phyloP scores from a whole-genome alignment of 2,797 vertebrate species.

The Callimico goeldii region DNA sequence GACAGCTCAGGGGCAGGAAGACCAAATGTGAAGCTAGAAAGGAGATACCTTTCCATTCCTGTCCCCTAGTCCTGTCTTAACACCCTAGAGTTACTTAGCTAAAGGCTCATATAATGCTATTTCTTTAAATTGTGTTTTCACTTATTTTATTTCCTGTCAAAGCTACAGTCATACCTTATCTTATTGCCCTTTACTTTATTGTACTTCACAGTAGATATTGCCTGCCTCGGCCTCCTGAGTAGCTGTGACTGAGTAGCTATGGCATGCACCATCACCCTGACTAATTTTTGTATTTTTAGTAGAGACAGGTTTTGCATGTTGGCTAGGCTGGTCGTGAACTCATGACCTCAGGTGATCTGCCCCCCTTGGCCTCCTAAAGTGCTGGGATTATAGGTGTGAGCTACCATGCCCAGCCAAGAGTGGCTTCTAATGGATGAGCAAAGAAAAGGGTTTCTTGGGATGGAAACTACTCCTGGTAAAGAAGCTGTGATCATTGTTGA shows the following conservation, averaged over 20 bases:
- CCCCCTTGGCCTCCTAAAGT: neutral
- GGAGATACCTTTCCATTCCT: neutral
- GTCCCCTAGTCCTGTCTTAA: neutral
- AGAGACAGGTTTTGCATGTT: neutral
- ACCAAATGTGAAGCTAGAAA: neutral
- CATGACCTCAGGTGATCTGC: neutral
- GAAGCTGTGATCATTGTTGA: neutral
- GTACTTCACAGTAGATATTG: neutral
- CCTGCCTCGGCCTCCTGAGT: neutral
- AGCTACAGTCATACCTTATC: neutral
- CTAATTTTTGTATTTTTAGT: neutral
- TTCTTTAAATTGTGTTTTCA: slow-evolving; percentile 49
- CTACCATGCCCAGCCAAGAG: neutral
- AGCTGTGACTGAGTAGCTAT: neutral
- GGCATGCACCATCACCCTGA: neutral
- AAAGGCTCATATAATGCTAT: neutral
- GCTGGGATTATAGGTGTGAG: neutral
- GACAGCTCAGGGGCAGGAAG: neutral
- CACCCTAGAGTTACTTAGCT: neutral
- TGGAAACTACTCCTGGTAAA: neutral
- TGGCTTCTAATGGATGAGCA: neutral
- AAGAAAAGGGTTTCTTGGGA: neutral
- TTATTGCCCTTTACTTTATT: neutral
- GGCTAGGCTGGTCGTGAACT: neutral
- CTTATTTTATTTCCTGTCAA: slow-evolving; percentile 47